Evolutionary conservation across 2,797 vertebrate genomes (phyloP).

Genomic region (Echiichthys vipera): DNA sequence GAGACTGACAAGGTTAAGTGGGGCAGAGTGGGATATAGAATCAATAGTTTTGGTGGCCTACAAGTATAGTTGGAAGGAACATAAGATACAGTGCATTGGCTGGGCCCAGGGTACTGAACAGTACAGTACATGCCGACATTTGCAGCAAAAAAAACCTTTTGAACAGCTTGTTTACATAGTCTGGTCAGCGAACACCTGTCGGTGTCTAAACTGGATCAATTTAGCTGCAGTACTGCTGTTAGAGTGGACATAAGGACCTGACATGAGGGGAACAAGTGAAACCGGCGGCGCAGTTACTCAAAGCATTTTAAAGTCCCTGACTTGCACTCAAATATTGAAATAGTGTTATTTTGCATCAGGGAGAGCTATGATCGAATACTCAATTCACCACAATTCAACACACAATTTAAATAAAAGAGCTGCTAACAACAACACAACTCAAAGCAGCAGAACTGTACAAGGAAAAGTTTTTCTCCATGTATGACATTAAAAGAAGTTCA

Average conservation of each 20-base stretch:
- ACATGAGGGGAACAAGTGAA: background rate
- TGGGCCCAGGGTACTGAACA: background rate
- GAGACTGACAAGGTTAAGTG: slow-evolving; percentile 37
- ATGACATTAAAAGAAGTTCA: too few species aligned
- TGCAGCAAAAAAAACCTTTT: background rate
- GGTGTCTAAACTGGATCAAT: background rate
- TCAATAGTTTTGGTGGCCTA: background rate
- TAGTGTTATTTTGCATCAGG: too few species aligned
- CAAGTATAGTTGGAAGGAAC: background rate
- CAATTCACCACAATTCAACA: too few species aligned
- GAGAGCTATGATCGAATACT: too few species aligned
- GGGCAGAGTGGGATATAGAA: background rate
- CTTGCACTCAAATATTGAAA: too few species aligned
- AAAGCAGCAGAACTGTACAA: too few species aligned
- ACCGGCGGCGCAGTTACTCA: too few species aligned
- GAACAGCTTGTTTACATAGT: background rate
- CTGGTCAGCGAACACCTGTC: background rate
- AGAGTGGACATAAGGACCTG: background rate
- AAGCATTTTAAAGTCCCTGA: too few species aligned
- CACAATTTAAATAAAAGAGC: too few species aligned
- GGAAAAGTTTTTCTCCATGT: too few species aligned
- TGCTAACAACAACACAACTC: too few species aligned
- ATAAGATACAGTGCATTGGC: background rate
- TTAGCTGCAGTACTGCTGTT: background rate
- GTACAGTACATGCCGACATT: background rate